These are phyloP conservation scores for Spisula subtruncata DNA, from an alignment of 2,888 invertebrate species.

Conservation along the genomic window DNA sequence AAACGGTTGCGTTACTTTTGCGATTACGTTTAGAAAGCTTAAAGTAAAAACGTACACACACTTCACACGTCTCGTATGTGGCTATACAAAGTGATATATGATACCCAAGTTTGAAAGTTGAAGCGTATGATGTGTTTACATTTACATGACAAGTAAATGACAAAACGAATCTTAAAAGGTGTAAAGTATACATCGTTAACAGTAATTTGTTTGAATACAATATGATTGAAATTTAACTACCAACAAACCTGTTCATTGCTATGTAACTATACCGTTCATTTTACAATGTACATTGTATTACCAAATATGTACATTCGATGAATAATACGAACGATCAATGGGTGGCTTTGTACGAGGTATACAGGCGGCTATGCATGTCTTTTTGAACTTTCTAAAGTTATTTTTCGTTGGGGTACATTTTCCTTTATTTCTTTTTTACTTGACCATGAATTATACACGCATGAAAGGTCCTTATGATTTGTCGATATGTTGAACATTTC, in stretches of 20 bases:
- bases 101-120: background rate
- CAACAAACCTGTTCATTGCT: background rate
- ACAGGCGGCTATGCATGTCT: too few relatives aligned
- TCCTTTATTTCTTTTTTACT: too few relatives aligned
- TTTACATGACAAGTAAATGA: slow-evolving; percentile 6
- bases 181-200: background rate
- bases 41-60: background rate
- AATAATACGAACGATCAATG: too few relatives aligned
- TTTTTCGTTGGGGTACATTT: too few relatives aligned
- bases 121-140: background rate
- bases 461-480: too few relatives aligned
- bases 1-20: too few relatives aligned
- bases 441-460: too few relatives aligned
- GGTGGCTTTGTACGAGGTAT: too few relatives aligned
- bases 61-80: background rate
- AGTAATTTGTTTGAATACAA: background rate
- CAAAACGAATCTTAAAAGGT: background rate
- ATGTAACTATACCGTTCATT: background rate
- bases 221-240: background rate
- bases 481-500: too few relatives aligned
- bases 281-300: background rate
- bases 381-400: too few relatives aligned
- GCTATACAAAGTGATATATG: slow-evolving; percentile 5
- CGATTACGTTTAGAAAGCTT: background rate
- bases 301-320: background rate